Evolutionary conservation across 2,888 invertebrate genomes (phyloP).

Genomic region (Aspidiotus destructor): DNA sequence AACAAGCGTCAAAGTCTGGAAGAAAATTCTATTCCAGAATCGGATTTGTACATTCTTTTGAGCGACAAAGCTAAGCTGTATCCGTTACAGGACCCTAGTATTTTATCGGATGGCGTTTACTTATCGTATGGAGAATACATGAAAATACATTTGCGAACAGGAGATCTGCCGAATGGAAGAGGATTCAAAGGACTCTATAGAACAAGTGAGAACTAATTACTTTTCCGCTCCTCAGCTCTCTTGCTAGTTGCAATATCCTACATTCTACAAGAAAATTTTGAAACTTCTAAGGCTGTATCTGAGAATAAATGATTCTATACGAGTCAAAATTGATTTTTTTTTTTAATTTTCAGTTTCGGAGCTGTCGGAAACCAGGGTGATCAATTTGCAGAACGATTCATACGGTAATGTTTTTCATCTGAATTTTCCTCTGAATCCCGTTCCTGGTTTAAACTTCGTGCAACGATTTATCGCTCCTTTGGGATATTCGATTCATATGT

Average conservation of each 20-base stretch:
- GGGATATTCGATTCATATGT: slow-evolving; percentile 47
- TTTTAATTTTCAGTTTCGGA: slow-evolving; percentile 34
- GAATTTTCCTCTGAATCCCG: slow-evolving; percentile 47
- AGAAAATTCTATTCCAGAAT: slow-evolving; percentile 13
- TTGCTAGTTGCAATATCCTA: too few species aligned
- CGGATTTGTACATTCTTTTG: slow-evolving; percentile 19
- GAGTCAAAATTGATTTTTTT: too few species aligned
- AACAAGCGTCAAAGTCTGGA: slow-evolving; percentile 40
- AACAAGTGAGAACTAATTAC: slow-evolving; percentile 46
- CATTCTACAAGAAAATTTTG: too few species aligned
- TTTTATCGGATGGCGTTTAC: slow-evolving; percentile 57
- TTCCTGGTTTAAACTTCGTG: slow-evolving; percentile 42
- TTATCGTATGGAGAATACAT: slow-evolving; percentile 55
- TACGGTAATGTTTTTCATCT: slow-evolving; percentile 48
- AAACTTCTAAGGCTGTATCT: too few species aligned
- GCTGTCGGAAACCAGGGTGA: slow-evolving; percentile 39
- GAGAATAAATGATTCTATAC: too few species aligned
- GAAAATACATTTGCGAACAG: slow-evolving; percentile 54
- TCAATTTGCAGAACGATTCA: slow-evolving; percentile 39
- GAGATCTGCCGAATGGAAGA: slow-evolving; percentile 52
- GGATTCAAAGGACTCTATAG: slow-evolving; percentile 60
- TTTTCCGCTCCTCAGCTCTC: too few species aligned
- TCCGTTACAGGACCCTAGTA: slow-evolving; percentile 49
- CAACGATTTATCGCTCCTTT: slow-evolving; percentile 51
- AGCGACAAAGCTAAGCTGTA: slow-evolving; percentile 21